Conservation (phyloP, 2,113 vertebrate species). For the Paratilapia polleni region DNA sequence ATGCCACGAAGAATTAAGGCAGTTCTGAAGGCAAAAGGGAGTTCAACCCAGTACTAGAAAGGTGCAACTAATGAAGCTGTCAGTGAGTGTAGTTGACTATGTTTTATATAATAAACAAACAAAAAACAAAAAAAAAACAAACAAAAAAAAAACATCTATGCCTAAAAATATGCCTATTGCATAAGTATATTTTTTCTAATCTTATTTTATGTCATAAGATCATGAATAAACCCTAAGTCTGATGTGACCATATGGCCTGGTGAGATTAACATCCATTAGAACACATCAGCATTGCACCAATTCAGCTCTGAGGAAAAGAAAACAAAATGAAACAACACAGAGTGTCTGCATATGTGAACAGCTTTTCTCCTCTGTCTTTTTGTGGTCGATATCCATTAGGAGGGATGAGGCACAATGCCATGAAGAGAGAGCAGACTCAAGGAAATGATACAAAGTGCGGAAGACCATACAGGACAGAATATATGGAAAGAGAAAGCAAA, state of each 20-base stretch:
- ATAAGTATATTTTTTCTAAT: not conserved
- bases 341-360: constrained; percentile 16
- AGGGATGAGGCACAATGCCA: constrained; percentile 25
- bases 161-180: not conserved
- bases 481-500: not conserved
- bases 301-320: constrained; percentile 8
- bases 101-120: no score
- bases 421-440: not conserved
- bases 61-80: not conserved
- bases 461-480: not conserved
- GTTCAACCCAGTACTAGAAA: not conserved
- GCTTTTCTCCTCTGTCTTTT: constrained; percentile 30
- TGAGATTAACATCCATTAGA: constrained; percentile 41
- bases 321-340: not conserved
- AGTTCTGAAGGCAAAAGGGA: not conserved
- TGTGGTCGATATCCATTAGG: constrained; percentile 69
- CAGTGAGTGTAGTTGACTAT: not conserved
- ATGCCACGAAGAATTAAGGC: not conserved
- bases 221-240: not conserved
- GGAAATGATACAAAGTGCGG: not conserved
- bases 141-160: not conserved
- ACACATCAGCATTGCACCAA: not conserved
- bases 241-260: not conserved
- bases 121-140: no score
- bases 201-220: not conserved